These are phyloP conservation scores for Euwallacea similis DNA, from an alignment of 1,140 invertebrate genomes.

Conservation along the genomic window DNA sequence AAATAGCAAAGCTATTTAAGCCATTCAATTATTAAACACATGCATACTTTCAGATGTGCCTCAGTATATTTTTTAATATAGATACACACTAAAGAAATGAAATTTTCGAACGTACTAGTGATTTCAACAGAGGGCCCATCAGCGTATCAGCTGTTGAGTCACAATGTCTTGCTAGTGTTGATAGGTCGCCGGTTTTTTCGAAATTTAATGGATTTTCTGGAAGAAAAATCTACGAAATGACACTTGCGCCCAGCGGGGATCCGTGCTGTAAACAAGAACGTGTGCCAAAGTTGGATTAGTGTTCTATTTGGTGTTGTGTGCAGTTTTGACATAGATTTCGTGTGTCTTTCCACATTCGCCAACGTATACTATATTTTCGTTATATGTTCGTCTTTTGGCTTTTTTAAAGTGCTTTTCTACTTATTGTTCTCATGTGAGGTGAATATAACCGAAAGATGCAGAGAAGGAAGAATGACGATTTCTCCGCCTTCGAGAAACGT, in stretches of 20 bases:
- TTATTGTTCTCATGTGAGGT: background rate
- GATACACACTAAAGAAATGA: no score
- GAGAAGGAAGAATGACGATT: conserved; percentile 52
- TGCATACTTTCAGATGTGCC: no score
- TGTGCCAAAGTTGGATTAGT: conserved; percentile 10
- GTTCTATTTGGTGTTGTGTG: background rate
- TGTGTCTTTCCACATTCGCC: background rate
- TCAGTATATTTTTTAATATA: no score
- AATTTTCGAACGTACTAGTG: conserved; percentile 4
- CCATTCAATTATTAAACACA: no score
- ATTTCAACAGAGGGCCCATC: background rate
- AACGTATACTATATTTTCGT: no score
- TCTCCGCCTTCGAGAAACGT: conserved; percentile 56
- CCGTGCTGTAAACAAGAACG: background rate
- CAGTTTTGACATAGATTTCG: background rate
- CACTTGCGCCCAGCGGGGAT: background rate
- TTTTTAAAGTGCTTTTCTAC: no score
- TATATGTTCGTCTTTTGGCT: no score
- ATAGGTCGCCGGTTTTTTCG: background rate
- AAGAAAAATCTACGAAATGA: background rate
- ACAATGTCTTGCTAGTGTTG: conserved; percentile 14
- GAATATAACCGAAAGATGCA: conserved; percentile 19
- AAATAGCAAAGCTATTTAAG: no score
- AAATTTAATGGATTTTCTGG: conserved; percentile 1
- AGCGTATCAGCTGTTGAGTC: conserved; percentile 27